Evolutionary conservation across 2,113 vertebrate species (phyloP).

Genomic region (Odocoileus hemionus): DNA sequence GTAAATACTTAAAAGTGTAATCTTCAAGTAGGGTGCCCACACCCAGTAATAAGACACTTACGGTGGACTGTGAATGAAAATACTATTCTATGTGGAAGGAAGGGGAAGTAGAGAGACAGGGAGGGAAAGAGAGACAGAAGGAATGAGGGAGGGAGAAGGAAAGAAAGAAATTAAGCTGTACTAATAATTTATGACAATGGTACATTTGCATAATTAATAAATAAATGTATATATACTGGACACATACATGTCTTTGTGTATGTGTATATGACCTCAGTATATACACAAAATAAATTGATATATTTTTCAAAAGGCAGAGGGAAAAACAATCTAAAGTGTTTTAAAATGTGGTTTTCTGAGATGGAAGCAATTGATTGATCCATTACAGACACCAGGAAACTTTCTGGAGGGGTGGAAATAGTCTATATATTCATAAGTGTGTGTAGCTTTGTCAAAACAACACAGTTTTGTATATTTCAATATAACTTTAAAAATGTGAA

Average conservation of each 20-base stretch:
- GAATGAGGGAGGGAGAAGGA: neutral
- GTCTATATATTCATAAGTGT: neutral
- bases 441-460: neutral
- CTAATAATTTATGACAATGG: neutral
- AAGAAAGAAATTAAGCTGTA: neutral
- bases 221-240: neutral
- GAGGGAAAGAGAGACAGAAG: neutral
- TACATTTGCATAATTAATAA: neutral
- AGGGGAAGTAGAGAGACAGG: neutral
- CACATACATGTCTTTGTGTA: neutral
- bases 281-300: neutral
- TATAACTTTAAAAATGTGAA: neutral
- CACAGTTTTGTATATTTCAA: neutral
- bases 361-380: neutral
- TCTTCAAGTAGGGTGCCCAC: neutral
- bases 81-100: neutral
- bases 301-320: neutral
- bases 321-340: neutral
- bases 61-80: neutral
- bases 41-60: neutral
- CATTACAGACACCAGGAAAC: neutral
- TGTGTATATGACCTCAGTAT: neutral
- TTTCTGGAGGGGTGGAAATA: neutral
- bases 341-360: neutral
- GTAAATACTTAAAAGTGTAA: neutral